A percentile compares a stretch with the other conserved stretches of the same genome.
Conservation (phyloP, 2,888 invertebrate genomes). For the Drosophila multiciliata region DNA sequence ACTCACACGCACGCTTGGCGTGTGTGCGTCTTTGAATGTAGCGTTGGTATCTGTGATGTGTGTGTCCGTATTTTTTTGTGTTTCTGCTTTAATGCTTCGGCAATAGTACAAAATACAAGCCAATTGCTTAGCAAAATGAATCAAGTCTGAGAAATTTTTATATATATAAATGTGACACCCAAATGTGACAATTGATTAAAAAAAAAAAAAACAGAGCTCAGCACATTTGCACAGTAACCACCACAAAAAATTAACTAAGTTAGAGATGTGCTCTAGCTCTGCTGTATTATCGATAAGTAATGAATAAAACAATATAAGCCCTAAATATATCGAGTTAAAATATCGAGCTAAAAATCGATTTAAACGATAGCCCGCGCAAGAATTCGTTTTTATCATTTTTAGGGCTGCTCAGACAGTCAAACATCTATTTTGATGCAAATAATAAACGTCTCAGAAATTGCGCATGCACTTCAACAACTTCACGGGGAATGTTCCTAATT, state of each 20-base stretch:
- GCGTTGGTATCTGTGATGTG: constrained; percentile 24
- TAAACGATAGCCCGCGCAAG: background rate
- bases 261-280: constrained; percentile 17
- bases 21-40: constrained; percentile 57
- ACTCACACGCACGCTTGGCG: constrained; percentile 47
- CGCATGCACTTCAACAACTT: background rate
- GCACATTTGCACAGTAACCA: constrained; percentile 50
- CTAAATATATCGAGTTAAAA: background rate
- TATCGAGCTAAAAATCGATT: background rate
- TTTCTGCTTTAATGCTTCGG: constrained; percentile 8
- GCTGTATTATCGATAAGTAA: background rate
- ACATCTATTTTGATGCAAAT: background rate
- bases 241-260: constrained; percentile 63
- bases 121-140: constrained; percentile 4
- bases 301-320: background rate
- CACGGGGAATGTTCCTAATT: background rate
- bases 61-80: constrained; percentile 23
- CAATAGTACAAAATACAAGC: background rate
- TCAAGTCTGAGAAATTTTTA: background rate
- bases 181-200: background rate
- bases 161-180: constrained; percentile 15
- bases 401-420: background rate
- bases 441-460: background rate
- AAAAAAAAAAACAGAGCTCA: constrained; percentile 23
- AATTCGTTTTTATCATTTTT: background rate